Base-by-base conservation (phyloP, 2,888 invertebrate genomes). In the Hyles lineata region DNA sequence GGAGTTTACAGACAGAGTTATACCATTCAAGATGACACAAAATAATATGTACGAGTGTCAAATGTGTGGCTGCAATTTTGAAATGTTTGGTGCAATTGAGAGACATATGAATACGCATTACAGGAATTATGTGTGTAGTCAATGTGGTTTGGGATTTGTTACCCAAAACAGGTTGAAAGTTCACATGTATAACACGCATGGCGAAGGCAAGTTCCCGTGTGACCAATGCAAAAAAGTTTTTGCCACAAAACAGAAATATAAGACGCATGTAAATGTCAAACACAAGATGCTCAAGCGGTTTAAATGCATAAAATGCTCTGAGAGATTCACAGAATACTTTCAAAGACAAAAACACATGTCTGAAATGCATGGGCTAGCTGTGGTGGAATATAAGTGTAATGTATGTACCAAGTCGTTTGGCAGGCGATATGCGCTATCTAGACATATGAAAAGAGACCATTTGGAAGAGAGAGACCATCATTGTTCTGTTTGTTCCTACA, bases 81-180 rank as follows among this genome's bases (percentile, higher is more conserved):
- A 92, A 72, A 93, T 93, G 0, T 93, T 93, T 62, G 92, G 93
- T 0, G 88, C 93, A 0, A 89, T 93, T 1, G 92, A 93, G 52
- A 69, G 90, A 0, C 93, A 93, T 74, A 93, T 93, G 93, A 93
- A 93, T 11, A 87, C 87, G 0, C 94, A 93, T 76, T 93, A 85
- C 72, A 85, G 91, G 60, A 93, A 93, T 29, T 92, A 90, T 23
- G 87, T 93, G 0, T 93, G 93, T 74, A 87, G 87, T 21, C 88
- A 90, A 11, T 93, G 93, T 58, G 93, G 92, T 0, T 84, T 89
- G 0, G 93, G 94, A 0, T 93, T 91, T 59, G 87, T 92, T 0
- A 93, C 92, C 0, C 89, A 88, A 75, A 89, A 90, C 55, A 77
- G 89, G 7, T 67, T 92, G 9, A 91, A 91, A 79, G 89, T 91